Conservation (phyloP, 2,113 vertebrate genomes). For the Emydura subglobosa region DNA sequence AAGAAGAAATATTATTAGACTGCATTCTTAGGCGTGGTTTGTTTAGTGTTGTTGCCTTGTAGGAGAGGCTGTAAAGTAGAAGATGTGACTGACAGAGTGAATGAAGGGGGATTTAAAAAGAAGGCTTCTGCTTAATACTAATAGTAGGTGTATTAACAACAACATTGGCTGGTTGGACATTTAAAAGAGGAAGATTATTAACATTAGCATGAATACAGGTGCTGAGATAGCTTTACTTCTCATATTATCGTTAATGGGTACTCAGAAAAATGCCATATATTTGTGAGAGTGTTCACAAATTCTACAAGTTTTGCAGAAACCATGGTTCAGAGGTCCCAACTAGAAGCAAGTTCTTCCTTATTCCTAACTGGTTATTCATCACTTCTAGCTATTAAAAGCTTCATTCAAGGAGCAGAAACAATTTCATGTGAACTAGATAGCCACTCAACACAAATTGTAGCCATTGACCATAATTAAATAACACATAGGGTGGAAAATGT, state of each 20-base stretch:
- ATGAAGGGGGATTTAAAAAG: neutral
- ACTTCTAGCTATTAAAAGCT: slow-evolving; percentile 34
- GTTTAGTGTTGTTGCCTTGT: slow-evolving; percentile 19
- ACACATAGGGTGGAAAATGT: slow-evolving; percentile 18
- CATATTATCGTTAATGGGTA: neutral
- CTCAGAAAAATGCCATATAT: neutral
- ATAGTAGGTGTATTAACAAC: neutral
- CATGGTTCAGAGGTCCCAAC: neutral
- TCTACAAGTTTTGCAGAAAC: slow-evolving; percentile 17
- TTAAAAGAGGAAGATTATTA: neutral
- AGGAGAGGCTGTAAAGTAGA: slow-evolving; percentile 25
- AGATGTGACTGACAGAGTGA: neutral
- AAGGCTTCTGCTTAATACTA: neutral
- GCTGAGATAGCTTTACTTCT: neutral
- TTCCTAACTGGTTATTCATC: slow-evolving; percentile 21
- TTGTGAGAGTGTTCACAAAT: neutral
- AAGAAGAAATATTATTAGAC: slow-evolving; percentile 49
- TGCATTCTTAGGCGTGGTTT: slow-evolving; percentile 13
- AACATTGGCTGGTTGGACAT: neutral
- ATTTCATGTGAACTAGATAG: neutral
- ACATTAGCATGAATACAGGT: neutral
- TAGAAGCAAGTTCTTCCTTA: slow-evolving; percentile 49
- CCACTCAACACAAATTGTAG: slow-evolving; percentile 1
- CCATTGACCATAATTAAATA: slow-evolving; percentile 17
- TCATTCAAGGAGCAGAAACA: slow-evolving; percentile 43